These are phyloP conservation scores for Hemicrepidius hirtus DNA, from an alignment of 2,888 invertebrate species.

Conservation along the genomic window DNA sequence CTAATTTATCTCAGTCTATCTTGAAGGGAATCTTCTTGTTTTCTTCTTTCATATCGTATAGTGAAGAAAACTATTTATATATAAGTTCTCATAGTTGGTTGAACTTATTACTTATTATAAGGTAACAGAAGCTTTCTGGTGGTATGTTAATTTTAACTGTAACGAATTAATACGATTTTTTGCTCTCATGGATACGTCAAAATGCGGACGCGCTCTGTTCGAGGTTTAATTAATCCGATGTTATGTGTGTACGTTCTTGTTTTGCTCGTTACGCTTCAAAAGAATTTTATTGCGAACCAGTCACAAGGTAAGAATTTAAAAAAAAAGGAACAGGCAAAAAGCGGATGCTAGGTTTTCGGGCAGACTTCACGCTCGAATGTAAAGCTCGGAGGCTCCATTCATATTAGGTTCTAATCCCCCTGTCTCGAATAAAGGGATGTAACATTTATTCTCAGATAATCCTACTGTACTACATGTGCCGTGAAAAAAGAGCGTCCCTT, in stretches of 20 bases:
- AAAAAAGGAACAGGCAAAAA: background rate
- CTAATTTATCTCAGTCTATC: slow-evolving; percentile 30
- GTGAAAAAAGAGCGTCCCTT: slow-evolving; percentile 31
- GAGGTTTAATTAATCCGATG: slow-evolving; percentile 33
- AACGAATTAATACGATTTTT: slow-evolving; percentile 37
- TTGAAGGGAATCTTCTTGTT: background rate
- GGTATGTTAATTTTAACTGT: slow-evolving; percentile 39
- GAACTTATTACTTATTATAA: slow-evolving; percentile 27
- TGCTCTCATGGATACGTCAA: slow-evolving; percentile 30
- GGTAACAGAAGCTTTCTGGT: slow-evolving; percentile 31
- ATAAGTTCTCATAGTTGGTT: slow-evolving; percentile 19
- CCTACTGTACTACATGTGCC: slow-evolving; percentile 48
- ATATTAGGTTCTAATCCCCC: slow-evolving; percentile 45
- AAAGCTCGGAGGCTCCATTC: slow-evolving; percentile 43
- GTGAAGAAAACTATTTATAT: slow-evolving; percentile 1
- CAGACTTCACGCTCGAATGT: slow-evolving; percentile 30
- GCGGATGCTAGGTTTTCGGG: background rate
- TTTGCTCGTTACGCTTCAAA: slow-evolving; percentile 21
- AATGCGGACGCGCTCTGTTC: slow-evolving; percentile 18
- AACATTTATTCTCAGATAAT: slow-evolving; percentile 48
- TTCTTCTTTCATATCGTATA: background rate
- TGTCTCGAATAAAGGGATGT: slow-evolving; percentile 51
- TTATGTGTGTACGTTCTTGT: slow-evolving; percentile 5
- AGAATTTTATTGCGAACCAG: slow-evolving; percentile 9
- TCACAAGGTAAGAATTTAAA: background rate